Evolutionary conservation across 1,140 invertebrate genomes (phyloP), one percentile per base, ranked within the genome.

Genomic region (Scaptomyza graminum): DNA sequence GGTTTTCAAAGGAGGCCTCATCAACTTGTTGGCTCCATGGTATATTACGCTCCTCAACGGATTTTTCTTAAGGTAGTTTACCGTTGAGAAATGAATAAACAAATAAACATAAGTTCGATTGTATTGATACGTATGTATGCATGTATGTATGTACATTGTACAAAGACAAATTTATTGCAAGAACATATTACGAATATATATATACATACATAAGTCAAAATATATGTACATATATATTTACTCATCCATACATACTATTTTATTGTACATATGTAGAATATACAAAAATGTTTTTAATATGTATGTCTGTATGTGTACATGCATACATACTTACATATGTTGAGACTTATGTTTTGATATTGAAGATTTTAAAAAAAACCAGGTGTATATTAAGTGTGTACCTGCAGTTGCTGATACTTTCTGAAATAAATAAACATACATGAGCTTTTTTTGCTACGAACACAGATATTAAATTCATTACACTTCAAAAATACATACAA

Each of bases 11-110:
- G 3, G 83, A 89, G 37, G 90, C 90, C 74, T 91, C 90, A 75
- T 91, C 90, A 56, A 91, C 90, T 90, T 91, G 90, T 79, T 91
- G 90, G 64, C 90, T 91, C 90, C 90, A 91, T 79, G 90, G 90
- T 83, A 91, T 90, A 73, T 83, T 91, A 41, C 90, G 88, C 72
- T 91, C 90, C 71, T 91, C 90, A 51, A 83, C 78, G 79, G 74
- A 87, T 90, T 91, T 91, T 34, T 7, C 31, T 34, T 34, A 2
- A 64, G 71, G 85, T 91, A 44, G 9, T 47, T 31, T 34, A 15
- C n/a, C 6, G 6, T 50, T 41, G 0, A 11, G 34, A 12, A 11
- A 11, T 37, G 8, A 12, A 41, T n/a, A 41, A 41, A 41, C 12
- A 31, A 50, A 28, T 50, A 13, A 50, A 5, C 12, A 31, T 8